Evolutionary conservation across 2,888 invertebrate species (phyloP), one percentile per base, ranked within the genome.

Genomic region (Agonum fuliginosum): DNA sequence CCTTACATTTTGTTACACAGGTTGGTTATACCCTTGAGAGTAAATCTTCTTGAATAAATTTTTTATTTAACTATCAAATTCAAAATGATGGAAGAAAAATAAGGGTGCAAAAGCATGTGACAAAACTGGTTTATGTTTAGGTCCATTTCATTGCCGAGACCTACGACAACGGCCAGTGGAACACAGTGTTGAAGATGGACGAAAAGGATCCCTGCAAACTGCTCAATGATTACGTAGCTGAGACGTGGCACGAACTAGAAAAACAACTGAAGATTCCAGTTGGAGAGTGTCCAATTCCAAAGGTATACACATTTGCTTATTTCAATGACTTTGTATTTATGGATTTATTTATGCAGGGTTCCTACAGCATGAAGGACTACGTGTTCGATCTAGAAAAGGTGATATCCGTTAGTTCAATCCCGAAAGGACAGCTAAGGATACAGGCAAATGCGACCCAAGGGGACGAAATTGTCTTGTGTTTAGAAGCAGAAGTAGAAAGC

Each of bases 201-300:
- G 75, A 75, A 46, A 75, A 75, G 24, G 51, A 75, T 27, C 75
- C 75, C 12, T 75, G 75, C 14, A 34, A 67, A 30, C 19, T 75
- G 17, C 41, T 75, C 19, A 67, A 75, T 24, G 75, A 75, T 51
- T 75, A 75, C n/a, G 48, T 75, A 8, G 75, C 43, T n/a, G 75
- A 75, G 19, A 30, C 46, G 8, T 75, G 75, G 75, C 67, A 67
- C 17, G 14, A 48, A 3, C 19, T 75, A 6, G 67, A 67, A 34
- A 37, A 30, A 48, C 48, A 51, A 48, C 46, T 75, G 12, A 51
- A 51, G 1, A 75, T 75, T 51, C 75, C 75, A 12, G 51, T 34
- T 48, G 75, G 67, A 8, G 75, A 67, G 20, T 75, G 75, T 12
- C 75, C 75, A 34, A 67, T 75, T 51, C 67, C 75, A 67, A 48